Evolutionary conservation across 2,113 vertebrate species (phyloP), one percentile per base, ranked within the genome.

Genomic region (Eurystomus gularis): DNA sequence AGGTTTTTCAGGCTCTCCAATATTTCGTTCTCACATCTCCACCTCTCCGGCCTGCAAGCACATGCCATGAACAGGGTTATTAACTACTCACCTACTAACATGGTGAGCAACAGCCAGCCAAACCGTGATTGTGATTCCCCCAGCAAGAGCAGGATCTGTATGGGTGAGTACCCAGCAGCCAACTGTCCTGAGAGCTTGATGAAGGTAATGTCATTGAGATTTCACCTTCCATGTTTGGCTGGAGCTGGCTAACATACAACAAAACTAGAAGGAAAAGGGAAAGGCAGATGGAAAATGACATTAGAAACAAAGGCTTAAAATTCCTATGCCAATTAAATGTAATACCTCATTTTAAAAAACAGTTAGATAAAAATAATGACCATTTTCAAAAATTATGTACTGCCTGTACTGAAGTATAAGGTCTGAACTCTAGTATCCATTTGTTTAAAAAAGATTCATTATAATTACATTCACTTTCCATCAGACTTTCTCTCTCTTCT

Each of bases 61-160:
- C 44, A 18, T 48, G 9, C 29, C 2, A 0, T 28, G 52, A 33
- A 51, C 15, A 55, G 52, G 37, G 4, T 55, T 35, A 13, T 23
- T 46, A 72, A 17, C 11, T 12, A 13, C 19, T 19, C n/a, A 23
- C 37, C 44, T 20, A 3, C 31, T 17, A 10, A 66, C 5, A n/a
- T 0, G 0, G 17, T 37, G 61, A 58, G 57, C 2, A 4, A 28
- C 8, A n/a, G 37, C 3, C 31, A 49, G n/a, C 23, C 0, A 0
- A 73, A 51, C 37, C 48, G 20, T 10, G 29, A 26, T 2, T 72
- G 33, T n/a, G 11, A 33, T 21, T 33, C 11, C 37, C n/a, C 26
- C 60, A 7, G 39, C 48, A 60, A 55, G 20, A 80, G 3, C 52
- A 71, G 58, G 44, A 35, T 20, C 76, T 70, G 20, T 24, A 4